Base-by-base conservation (phyloP, 2,888 invertebrate species). In the Salticus scenicus region DNA sequence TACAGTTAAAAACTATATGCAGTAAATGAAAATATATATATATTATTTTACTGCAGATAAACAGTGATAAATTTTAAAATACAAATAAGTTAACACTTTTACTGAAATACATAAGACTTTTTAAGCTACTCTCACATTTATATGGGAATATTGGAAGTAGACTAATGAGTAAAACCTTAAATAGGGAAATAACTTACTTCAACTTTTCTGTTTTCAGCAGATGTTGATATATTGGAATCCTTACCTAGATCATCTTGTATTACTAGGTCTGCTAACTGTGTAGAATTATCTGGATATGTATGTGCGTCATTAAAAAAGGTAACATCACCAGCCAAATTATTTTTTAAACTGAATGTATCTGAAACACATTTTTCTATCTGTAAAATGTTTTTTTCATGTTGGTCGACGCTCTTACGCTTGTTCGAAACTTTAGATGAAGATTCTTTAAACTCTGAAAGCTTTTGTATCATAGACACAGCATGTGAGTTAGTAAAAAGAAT, bases 191-290 rank as follows among this genome's bases (percentile, higher is more conserved):
- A 84, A 84, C 83, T 84, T 84, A 84, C 83, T 84, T 84, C 83
- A 73, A 71, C 57, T 84, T 84, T 78, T 57, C 73, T 77, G 72
- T 72, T 66, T 51, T 77, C 83, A 57, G 73, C 20, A 51, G 64
- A 57, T 77, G 70, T 51, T 84, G 72, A 28, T 72, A 28, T 76
- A 27, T 76, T 66, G 24, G 64, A 51, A 47, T 77, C 83, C 71
- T 84, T 84, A 84, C 77, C 77, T 77, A 84, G 42, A 84, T 84
- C 83, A 41, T 77, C 77, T 84, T 77, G 77, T 73, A 57, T n/a
- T 24, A 73, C 30, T 41, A 41, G 42, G 67, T 28, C 77, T 77
- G 77, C 69, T 66, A 64, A 76, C 42, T 20, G 28, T 71, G 69
- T 47, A 17, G 70, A 17, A 72, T 37, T 47, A 69, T 41, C 51